Base-by-base conservation (phyloP, 1,140 invertebrate species). In the Anagrus nilaparvatae region DNA sequence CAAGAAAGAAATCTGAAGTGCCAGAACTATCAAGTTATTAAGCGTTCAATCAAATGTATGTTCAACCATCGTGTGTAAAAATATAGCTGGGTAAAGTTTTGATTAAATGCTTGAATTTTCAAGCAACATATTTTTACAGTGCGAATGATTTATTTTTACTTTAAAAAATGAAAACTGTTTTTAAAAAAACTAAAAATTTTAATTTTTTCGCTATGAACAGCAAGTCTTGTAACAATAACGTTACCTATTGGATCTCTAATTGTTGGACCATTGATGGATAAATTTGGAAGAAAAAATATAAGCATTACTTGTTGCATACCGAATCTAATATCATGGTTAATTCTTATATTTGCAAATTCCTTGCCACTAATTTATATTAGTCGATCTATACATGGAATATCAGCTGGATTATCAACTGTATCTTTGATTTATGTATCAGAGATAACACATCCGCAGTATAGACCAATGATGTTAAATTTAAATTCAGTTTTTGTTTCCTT, bases 191-290 rank as follows among this genome's bases (percentile, higher is more conserved):
- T 39, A 16, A 30, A 39, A 41, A 16, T 25, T 40, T 48, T 42
- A 16, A 39, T 46, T 49, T 70, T 29, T n/a, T 40, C 14, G 33
- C 46, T 43, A 28, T 46, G 12, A 63, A 37, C 48, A 76, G 75
- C 73, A 10, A 75, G 74, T 55, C 58, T 76, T 18, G 65, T 73
- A 4, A 68, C 71, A 13, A 63, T 78, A 48, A 60, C 69, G 0
- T 55, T 72, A 3, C 75, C 74, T 3, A 38, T 75, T 21, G 75
- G 75, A 18, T 65, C 74, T 0, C 40, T 74, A 0, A 38, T 70
- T 4, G 60, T 67, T 23, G 71, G 77, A 3, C 73, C 70, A 21
- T 44, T 77, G n/a, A 77, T 82, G 66, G 80, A 84, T 52, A 66
- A 61, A 52, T 71, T 74, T 51, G 82, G 82, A 2, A 56, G 81